phyloP scores from a whole-genome alignment of 2,888 invertebrate species.

The Cordilura impudica region DNA sequence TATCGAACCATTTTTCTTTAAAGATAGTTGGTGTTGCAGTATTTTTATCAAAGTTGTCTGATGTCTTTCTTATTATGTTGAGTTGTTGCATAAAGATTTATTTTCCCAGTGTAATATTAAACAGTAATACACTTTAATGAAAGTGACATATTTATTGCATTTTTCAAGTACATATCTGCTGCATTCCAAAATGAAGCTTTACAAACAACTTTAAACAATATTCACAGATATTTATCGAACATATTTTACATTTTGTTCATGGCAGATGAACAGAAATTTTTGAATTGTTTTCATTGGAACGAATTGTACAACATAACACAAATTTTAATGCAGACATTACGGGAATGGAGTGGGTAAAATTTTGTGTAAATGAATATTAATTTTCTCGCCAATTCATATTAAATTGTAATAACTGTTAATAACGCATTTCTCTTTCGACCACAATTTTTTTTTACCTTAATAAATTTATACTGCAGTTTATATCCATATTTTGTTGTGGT shows the following conservation, averaged over 20 bases:
- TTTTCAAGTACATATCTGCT: conserved; percentile 37
- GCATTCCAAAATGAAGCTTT: background rate
- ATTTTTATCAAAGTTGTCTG: too few relatives aligned
- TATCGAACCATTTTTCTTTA: too few relatives aligned
- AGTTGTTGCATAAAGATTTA: too few relatives aligned
- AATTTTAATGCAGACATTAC: background rate
- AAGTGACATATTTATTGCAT: conserved; percentile 48
- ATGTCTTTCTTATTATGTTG: too few relatives aligned
- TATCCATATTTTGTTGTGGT: conserved; percentile 26
- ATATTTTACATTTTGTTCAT: background rate
- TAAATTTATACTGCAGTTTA: conserved; percentile 25
- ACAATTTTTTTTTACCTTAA: background rate
- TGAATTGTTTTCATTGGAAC: background rate
- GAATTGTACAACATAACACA: background rate
- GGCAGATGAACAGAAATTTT: background rate
- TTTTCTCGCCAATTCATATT: background rate
- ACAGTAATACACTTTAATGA: conserved; percentile 18
- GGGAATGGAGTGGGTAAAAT: background rate
- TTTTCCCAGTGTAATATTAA: background rate
- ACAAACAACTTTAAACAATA: background rate
- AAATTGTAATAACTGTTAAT: background rate
- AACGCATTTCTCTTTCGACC: background rate
- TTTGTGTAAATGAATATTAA: background rate
- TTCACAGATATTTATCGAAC: background rate
- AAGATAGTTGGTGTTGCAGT: too few relatives aligned